Conservation (phyloP, 2,797 vertebrate genomes). For the Haliaeetus albicilla region DNA sequence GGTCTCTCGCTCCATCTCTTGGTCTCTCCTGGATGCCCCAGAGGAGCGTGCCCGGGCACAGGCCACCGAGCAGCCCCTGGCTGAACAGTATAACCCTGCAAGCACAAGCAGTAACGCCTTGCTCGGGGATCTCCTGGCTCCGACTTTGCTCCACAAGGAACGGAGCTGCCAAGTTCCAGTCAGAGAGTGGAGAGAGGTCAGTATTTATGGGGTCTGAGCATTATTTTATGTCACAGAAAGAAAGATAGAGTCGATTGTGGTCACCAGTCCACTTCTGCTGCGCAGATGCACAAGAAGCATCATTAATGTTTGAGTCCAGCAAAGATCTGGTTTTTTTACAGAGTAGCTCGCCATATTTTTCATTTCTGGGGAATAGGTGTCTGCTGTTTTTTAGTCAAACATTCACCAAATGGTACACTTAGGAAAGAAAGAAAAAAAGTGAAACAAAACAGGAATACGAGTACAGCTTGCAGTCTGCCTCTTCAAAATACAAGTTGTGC, state of each 20-base stretch:
- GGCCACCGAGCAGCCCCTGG: not conserved
- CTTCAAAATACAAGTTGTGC: not conserved
- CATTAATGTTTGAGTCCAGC: not conserved
- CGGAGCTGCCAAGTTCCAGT: not conserved
- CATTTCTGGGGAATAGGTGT: not conserved
- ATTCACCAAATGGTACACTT: not conserved
- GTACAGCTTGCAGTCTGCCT: not conserved
- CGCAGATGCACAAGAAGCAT: not conserved
- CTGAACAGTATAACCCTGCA: not conserved
- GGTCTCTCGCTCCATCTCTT: accelerated
- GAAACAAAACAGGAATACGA: not conserved
- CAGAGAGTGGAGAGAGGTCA: not conserved
- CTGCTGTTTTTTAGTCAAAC: not conserved
- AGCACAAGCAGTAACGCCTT: not conserved
- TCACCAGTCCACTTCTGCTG: not conserved
- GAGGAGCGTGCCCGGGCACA: not conserved
- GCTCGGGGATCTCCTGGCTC: not conserved
- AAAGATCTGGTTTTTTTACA: not conserved
- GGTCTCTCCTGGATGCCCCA: not conserved
- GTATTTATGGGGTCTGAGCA: not conserved
- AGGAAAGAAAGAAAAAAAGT: not conserved
- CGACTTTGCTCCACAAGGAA: not conserved
- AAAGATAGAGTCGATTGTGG: not conserved
- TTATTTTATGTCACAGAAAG: not conserved
- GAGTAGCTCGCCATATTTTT: not conserved